Percentiles rank a stretch among this genome's conserved stretches.
phyloP scores from a whole-genome alignment of 2,113 vertebrate species.

The Silurus asotus region DNA sequence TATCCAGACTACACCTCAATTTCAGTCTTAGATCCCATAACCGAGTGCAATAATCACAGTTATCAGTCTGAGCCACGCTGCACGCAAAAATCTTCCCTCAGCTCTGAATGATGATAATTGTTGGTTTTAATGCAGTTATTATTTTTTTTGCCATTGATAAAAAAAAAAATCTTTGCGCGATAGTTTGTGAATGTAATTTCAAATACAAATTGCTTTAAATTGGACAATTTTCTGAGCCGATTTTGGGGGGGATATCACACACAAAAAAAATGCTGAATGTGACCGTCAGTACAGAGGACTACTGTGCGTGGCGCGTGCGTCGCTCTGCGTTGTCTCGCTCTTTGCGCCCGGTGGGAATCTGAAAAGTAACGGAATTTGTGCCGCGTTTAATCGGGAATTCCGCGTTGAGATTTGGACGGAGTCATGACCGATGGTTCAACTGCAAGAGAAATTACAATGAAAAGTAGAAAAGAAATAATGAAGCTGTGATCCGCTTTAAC shows the following conservation, averaged over 20 bases:
- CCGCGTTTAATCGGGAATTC: constrained; percentile 72
- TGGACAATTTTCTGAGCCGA: constrained; percentile 74
- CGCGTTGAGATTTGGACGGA: constrained; percentile 63
- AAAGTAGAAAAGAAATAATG: constrained; percentile 60
- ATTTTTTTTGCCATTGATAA: constrained; percentile 76
- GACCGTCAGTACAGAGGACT: constrained; percentile 63
- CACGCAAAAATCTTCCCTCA: constrained; percentile 76
- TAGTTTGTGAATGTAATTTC: constrained; percentile 76
- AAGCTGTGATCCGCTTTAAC: constrained; percentile 41
- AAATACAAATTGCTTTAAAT: constrained; percentile 78
- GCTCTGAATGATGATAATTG: constrained; percentile 81
- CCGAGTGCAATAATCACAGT: constrained; percentile 78
- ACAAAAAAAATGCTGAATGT: constrained; percentile 70
- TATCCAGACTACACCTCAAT: constrained; percentile 48
- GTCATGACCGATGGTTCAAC: constrained; percentile 52
- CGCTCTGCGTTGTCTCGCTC: constrained; percentile 44
- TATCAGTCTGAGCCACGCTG: constrained; percentile 75
- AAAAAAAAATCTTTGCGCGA: constrained; percentile 74
- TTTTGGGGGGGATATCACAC: constrained; percentile 74
- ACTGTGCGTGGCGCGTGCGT: constrained; percentile 63
- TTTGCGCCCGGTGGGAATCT: constrained; percentile 64
- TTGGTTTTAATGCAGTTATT: constrained; percentile 80
- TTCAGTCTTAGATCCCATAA: constrained; percentile 74
- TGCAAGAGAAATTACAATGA: constrained; percentile 56
- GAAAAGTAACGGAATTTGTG: constrained; percentile 66